These are phyloP conservation scores for Nothobranchius furzeri DNA, from an alignment of 2,113 vertebrate genomes.

Conservation along the genomic window DNA sequence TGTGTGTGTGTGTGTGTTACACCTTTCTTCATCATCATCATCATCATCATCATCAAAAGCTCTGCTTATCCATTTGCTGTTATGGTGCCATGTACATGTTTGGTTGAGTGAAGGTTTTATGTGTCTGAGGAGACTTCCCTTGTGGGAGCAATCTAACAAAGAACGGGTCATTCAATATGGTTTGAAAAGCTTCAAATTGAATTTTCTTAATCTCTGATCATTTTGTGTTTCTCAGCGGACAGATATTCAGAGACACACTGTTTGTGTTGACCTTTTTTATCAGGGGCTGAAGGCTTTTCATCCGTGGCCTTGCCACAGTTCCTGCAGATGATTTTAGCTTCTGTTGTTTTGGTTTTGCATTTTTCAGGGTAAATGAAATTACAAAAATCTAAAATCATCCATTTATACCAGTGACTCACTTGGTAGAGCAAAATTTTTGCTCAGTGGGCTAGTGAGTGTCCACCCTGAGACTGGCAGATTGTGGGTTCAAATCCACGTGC, in stretches of 20 bases:
- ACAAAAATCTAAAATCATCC: no score
- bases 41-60: background rate
- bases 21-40: background rate
- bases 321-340: background rate
- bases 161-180: conserved; percentile 47
- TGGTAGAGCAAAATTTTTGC: no score
- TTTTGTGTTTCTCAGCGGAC: conserved; percentile 19
- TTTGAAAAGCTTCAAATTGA: conserved; percentile 42
- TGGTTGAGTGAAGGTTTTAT: conserved; percentile 33
- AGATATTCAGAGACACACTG: conserved; percentile 26
- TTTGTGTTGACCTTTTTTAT: conserved; percentile 14
- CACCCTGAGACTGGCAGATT: no score
- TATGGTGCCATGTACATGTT: conserved; percentile 19
- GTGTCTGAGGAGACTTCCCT: conserved; percentile 40
- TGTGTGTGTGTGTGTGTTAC: conserved; percentile 2
- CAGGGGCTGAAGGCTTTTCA: conserved; percentile 6
- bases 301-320: background rate
- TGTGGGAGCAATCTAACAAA: conserved; percentile 46
- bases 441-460: no score
- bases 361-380: no score
- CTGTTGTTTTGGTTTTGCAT: background rate
- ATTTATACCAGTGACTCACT: no score
- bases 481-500: no score
- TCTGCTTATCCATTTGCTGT: conserved; percentile 35
- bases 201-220: conserved; percentile 20